phyloP scores from a whole-genome alignment of 1,140 invertebrate species.

The Zaprionus tsacasi region DNA sequence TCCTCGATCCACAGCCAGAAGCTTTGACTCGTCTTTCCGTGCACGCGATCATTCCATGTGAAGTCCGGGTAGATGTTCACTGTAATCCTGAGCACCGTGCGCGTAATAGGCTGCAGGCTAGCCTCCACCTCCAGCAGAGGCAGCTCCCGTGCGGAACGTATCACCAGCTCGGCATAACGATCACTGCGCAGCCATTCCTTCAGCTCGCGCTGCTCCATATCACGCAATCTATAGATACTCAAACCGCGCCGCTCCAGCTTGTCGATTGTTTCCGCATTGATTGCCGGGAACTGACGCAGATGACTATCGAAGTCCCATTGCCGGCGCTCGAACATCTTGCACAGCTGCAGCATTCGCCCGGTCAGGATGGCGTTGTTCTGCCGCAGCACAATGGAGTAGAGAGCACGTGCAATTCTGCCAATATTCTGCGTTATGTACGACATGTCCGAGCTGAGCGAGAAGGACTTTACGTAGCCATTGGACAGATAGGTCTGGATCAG shows the following conservation, averaged over 20 bases:
- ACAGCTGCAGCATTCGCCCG: slow-evolving; percentile 90
- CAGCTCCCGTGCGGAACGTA: slow-evolving; percentile 93
- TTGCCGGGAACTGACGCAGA: slow-evolving; percentile 92
- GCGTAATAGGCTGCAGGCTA: slow-evolving; percentile 96
- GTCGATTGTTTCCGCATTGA: slow-evolving; percentile 91
- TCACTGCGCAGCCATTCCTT: slow-evolving; percentile 91
- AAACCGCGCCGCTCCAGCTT: slow-evolving; percentile 93
- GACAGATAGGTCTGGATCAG: slow-evolving; percentile 97
- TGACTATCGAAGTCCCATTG: slow-evolving; percentile 95
- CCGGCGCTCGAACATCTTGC: slow-evolving; percentile 95
- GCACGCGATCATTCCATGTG: slow-evolving; percentile 95
- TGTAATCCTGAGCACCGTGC: slow-evolving; percentile 94
- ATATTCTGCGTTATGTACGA: slow-evolving; percentile 98
- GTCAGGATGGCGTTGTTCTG: slow-evolving; percentile 96
- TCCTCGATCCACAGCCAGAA: slow-evolving; percentile 99
- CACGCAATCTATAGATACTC: slow-evolving; percentile 90
- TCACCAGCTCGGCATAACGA: slow-evolving; percentile 90
- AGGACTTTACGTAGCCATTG: slow-evolving; percentile 90
- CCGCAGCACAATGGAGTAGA: slow-evolving; percentile 97
- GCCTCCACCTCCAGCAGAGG: slow-evolving; percentile 93
- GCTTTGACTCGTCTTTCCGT: slow-evolving; percentile 94
- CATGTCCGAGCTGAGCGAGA: slow-evolving; percentile 96
- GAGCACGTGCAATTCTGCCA: slow-evolving; percentile 93
- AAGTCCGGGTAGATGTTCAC: slow-evolving; percentile 94
- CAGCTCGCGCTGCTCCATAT: slow-evolving; percentile 95